These are phyloP conservation scores for Isurus oxyrinchus DNA, from an alignment of 2,113 vertebrate genomes.

Conservation along the genomic window DNA sequence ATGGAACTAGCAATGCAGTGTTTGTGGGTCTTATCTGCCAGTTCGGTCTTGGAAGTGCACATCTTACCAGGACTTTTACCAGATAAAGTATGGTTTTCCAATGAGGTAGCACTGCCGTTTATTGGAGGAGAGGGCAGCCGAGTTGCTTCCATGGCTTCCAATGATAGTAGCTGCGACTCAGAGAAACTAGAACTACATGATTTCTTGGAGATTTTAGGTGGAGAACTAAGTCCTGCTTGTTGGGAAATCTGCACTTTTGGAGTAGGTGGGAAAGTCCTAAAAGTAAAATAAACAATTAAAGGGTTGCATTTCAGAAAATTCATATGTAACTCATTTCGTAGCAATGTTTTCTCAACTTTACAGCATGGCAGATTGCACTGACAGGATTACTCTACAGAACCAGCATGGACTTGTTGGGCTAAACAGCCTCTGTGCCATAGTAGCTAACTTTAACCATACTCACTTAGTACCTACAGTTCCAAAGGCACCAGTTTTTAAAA, in stretches of 20 bases:
- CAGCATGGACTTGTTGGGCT: no score
- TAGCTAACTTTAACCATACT: background rate
- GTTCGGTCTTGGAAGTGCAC: slow-evolving; percentile 55
- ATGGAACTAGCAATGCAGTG: background rate
- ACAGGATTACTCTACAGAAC: background rate
- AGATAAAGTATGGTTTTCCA: background rate
- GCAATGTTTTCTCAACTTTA: background rate
- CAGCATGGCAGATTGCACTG: background rate
- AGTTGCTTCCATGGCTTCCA: slow-evolving; percentile 17
- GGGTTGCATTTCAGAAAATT: background rate
- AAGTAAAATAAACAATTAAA: background rate
- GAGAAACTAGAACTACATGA: slow-evolving; percentile 42
- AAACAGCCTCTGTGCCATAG: background rate
- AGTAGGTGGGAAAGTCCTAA: slow-evolving; percentile 60
- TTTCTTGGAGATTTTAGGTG: slow-evolving; percentile 50
- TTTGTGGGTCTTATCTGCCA: slow-evolving; percentile 31
- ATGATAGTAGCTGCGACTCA: slow-evolving; percentile 41
- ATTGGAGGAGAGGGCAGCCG: background rate
- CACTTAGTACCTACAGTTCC: background rate
- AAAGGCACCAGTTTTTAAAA: background rate
- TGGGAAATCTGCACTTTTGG: slow-evolving; percentile 51
- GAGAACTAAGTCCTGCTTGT: slow-evolving; percentile 45
- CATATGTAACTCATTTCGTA: background rate
- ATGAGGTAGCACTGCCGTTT: slow-evolving; percentile 42
- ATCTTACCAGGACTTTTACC: slow-evolving; percentile 51